These are phyloP conservation scores for Caenorhabditis sp. DNA, from an alignment of 2,888 invertebrate species.

Conservation along the genomic window DNA sequence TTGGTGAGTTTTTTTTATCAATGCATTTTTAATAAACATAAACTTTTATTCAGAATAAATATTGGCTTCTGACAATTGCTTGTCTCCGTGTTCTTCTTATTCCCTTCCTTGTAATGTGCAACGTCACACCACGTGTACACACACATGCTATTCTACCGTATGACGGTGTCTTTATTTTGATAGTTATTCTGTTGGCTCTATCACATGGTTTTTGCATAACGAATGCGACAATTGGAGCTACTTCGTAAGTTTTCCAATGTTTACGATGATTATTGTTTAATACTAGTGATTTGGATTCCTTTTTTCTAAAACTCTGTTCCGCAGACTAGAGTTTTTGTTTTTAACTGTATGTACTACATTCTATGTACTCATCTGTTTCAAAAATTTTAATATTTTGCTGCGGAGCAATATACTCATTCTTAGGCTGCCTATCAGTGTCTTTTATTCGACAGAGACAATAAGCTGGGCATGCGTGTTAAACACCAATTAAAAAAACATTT, in stretches of 20 bases:
- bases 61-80: slow-evolving; percentile 24
- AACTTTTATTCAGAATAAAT: slow-evolving; percentile 37
- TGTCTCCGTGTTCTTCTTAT: slow-evolving; percentile 32
- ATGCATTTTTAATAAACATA: too few species aligned
- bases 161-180: slow-evolving; percentile 52
- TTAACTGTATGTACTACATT: too few species aligned
- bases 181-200: slow-evolving; percentile 46
- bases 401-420: too few species aligned
- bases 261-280: too few species aligned
- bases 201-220: slow-evolving; percentile 53
- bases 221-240: slow-evolving; percentile 40
- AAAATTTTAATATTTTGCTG: too few species aligned
- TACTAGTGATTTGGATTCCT: not conserved
- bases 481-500: too few species aligned
- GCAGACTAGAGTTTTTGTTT: too few species aligned
- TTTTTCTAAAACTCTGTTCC: too few species aligned
- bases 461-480: too few species aligned
- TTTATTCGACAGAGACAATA: too few species aligned
- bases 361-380: too few species aligned
- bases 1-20: slow-evolving; percentile 44
- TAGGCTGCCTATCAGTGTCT: too few species aligned
- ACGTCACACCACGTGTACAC: slow-evolving; percentile 48
- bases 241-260: slow-evolving; percentile 38
- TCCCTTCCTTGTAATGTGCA: slow-evolving; percentile 50
- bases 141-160: slow-evolving; percentile 44